A percentile compares a stretch with the other conserved stretches of the same genome.
These are phyloP conservation scores for Trissolcus japonicus DNA, from an alignment of 2,888 invertebrate species.

Conservation along the genomic window DNA sequence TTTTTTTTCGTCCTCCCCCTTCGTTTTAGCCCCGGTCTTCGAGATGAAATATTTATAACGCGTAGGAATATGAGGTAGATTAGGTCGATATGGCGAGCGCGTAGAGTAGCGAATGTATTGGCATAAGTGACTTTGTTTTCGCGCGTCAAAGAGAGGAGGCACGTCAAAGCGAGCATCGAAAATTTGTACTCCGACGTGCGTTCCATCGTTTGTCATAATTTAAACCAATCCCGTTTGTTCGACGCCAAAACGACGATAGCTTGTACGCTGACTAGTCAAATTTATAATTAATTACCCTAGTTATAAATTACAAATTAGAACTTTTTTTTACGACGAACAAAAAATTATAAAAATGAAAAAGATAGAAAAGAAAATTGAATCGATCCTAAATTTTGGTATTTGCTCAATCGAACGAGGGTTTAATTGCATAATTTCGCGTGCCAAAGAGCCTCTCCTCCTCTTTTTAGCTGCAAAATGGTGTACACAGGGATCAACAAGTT, in stretches of 20 bases:
- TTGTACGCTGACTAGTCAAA: no score
- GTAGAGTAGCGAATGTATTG: conserved; percentile 32
- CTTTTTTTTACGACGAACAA: no score
- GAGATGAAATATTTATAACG: conserved; percentile 24
- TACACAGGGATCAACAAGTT: conserved; percentile 1
- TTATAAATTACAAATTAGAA: no score
- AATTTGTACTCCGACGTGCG: conserved; percentile 12
- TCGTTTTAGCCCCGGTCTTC: neutral
- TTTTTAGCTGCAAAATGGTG: conserved; percentile 18
- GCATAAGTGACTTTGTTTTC: conserved; percentile 12
- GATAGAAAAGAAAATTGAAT: no score
- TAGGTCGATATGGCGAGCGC: conserved; percentile 19
- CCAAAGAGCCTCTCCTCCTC: conserved; percentile 22
- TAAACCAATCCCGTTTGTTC: neutral
- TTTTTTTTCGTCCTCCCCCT: neutral
- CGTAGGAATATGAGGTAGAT: conserved; percentile 14
- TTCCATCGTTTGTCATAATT: conserved; percentile 18
- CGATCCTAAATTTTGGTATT: no score
- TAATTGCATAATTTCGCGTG: conserved; percentile 25
- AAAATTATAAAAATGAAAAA: no score
- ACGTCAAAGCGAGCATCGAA: conserved; percentile 9
- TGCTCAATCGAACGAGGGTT: conserved; percentile 25
- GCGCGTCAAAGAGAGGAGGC: conserved; percentile 12
- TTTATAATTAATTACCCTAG: no score
- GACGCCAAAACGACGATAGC: neutral